Evolutionary conservation across 1,140 invertebrate species (phyloP).

Genomic region (Colletes gigas): DNA sequence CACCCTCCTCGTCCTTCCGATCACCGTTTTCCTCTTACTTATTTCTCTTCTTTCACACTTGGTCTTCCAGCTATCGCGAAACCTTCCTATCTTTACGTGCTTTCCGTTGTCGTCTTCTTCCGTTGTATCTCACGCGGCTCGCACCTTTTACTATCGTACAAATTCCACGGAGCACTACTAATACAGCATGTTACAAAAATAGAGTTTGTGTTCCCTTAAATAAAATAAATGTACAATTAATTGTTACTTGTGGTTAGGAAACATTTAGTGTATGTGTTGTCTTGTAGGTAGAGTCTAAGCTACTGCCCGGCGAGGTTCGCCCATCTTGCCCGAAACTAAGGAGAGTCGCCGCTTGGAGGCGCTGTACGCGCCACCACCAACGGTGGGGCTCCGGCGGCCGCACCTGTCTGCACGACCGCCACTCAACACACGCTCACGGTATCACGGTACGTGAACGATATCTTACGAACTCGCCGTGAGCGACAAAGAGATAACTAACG

Average conservation of each 20-base stretch:
- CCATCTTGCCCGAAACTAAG: slow-evolving; percentile 78
- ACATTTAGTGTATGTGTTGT: slow-evolving; percentile 78
- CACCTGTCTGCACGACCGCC: slow-evolving; percentile 61
- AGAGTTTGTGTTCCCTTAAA: slow-evolving; percentile 70
- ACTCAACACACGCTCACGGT: slow-evolving; percentile 51
- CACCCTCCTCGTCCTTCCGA: neutral
- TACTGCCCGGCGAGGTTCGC: slow-evolving; percentile 80
- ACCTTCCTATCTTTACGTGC: slow-evolving; percentile 31
- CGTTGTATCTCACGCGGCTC: slow-evolving; percentile 43
- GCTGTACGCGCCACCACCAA: slow-evolving; percentile 44
- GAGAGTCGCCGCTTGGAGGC: slow-evolving; percentile 65
- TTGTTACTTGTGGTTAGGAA: slow-evolving; percentile 73
- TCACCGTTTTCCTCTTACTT: neutral
- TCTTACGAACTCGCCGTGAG: slow-evolving; percentile 13
- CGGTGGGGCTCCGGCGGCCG: slow-evolving; percentile 73
- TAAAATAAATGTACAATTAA: slow-evolving; percentile 72
- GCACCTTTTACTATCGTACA: slow-evolving; percentile 53
- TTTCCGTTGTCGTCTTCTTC: slow-evolving; percentile 30
- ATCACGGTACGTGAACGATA: slow-evolving; percentile 5
- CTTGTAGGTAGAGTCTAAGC: slow-evolving; percentile 80
- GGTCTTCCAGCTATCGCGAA: slow-evolving; percentile 19
- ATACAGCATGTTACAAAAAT: slow-evolving; percentile 73
- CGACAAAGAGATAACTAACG: slow-evolving; percentile 34
- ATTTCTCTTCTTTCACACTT: slow-evolving; percentile 12
- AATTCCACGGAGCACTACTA: slow-evolving; percentile 62